A percentile compares a stretch with the other conserved stretches of the same genome.
Evolutionary conservation across 2,888 invertebrate genomes (phyloP).

Genomic region (Timema cristinae): DNA sequence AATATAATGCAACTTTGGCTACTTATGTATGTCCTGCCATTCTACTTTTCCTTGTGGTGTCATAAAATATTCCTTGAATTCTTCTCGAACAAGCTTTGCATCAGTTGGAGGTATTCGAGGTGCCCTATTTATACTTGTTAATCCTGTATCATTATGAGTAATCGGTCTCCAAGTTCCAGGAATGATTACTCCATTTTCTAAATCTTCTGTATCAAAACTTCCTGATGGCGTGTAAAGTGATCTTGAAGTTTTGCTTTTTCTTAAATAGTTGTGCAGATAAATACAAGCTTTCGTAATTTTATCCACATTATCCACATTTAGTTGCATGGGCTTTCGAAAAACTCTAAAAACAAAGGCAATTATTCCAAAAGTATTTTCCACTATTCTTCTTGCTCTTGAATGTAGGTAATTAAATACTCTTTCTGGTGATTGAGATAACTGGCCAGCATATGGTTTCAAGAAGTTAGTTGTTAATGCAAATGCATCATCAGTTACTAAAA

Average conservation of each 20-base stretch:
- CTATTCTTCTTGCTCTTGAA: neutral
- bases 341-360: slow-evolving; percentile 9
- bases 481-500: neutral
- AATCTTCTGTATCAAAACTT: slow-evolving; percentile 7
- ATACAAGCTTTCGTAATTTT: neutral
- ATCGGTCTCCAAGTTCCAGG: slow-evolving; percentile 1
- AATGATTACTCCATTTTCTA: neutral
- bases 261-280: neutral
- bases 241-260: neutral
- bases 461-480: neutral
- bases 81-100: neutral
- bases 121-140: neutral
- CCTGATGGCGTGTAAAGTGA: neutral
- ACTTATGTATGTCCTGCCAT: too few species aligned
- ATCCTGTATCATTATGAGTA: neutral
- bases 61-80: slow-evolving; percentile 2
- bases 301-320: neutral
- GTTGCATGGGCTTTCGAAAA: neutral
- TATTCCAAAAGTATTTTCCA: neutral
- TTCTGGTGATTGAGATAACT: slow-evolving; percentile 24
- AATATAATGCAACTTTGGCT: too few species aligned
- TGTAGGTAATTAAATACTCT: slow-evolving; percentile 34
- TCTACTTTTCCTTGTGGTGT: neutral
- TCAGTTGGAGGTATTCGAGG: slow-evolving; percentile 8
- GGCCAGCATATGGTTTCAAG: neutral